Evolutionary conservation across 2,797 vertebrate genomes (phyloP).

Genomic region (Cuculus canorus): DNA sequence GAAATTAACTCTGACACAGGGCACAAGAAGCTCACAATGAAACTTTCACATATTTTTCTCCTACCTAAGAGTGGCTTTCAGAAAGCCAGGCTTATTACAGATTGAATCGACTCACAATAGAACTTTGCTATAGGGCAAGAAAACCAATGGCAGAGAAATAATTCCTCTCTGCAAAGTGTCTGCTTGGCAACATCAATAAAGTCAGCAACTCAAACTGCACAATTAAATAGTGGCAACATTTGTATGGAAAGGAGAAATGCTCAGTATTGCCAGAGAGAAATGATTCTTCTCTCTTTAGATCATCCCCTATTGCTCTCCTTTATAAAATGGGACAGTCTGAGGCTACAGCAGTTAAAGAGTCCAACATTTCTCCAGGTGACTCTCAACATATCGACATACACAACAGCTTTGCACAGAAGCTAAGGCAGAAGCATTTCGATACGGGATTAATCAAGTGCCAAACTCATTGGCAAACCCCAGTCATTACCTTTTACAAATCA

Average conservation of each 20-base stretch:
- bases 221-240: conserved; percentile 14
- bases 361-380: background rate
- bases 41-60: background rate
- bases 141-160: background rate
- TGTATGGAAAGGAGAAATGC: background rate
- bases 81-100: conserved; percentile 22
- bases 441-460: background rate
- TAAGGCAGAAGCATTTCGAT: background rate
- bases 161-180: conserved; percentile 24
- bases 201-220: background rate
- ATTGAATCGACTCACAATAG: background rate
- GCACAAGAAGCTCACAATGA: background rate
- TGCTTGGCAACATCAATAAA: conserved; percentile 32
- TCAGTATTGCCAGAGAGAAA: background rate
- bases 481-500: background rate
- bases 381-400: accelerated
- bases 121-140: conserved; percentile 51
- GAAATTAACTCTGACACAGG: conserved; percentile 24
- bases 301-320: background rate
- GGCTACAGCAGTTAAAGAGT: background rate
- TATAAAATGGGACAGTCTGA: background rate
- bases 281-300: background rate
- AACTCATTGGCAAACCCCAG: background rate
- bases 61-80: background rate
- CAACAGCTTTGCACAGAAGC: background rate